phyloP scores from a whole-genome alignment of 2,888 invertebrate genomes.

The Megamerina dolium region DNA sequence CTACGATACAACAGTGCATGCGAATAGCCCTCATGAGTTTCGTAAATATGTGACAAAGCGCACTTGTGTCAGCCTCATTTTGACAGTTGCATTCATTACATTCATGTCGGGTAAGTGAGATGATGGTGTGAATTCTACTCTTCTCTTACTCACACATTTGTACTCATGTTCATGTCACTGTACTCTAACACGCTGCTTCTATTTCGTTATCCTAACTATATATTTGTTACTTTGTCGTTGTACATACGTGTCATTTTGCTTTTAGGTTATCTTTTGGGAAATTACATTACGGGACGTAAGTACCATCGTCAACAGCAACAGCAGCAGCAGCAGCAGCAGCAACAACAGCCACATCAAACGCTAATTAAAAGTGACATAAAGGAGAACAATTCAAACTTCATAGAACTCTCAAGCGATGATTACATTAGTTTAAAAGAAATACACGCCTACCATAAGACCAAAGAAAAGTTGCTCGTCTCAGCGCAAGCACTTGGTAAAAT shows the following conservation, averaged over 20 bases:
- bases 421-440: constrained; percentile 41
- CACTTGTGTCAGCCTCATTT: constrained; percentile 45
- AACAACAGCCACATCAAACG: constrained; percentile 40
- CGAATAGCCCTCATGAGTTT: constrained; percentile 43
- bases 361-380: constrained; percentile 28
- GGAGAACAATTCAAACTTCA: constrained; percentile 20
- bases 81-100: constrained; percentile 47
- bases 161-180: no score
- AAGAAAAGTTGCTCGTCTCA: constrained; percentile 35
- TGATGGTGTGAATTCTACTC: background rate
- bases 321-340: constrained; percentile 30
- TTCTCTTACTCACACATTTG: no score
- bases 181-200: no score
- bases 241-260: no score
- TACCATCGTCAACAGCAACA: constrained; percentile 20
- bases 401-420: constrained; percentile 36
- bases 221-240: background rate
- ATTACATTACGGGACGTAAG: constrained; percentile 47
- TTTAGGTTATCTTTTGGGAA: constrained; percentile 47
- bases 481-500: constrained; percentile 37
- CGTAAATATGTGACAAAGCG: constrained; percentile 47
- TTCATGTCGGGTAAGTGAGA: constrained; percentile 42
- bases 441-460: constrained; percentile 41
- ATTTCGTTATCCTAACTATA: no score
- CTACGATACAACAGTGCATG: constrained; percentile 48